Evolutionary conservation across 2,888 invertebrate species (phyloP), one percentile per base, ranked within the genome.

Genomic region (Malacosoma neustria): DNA sequence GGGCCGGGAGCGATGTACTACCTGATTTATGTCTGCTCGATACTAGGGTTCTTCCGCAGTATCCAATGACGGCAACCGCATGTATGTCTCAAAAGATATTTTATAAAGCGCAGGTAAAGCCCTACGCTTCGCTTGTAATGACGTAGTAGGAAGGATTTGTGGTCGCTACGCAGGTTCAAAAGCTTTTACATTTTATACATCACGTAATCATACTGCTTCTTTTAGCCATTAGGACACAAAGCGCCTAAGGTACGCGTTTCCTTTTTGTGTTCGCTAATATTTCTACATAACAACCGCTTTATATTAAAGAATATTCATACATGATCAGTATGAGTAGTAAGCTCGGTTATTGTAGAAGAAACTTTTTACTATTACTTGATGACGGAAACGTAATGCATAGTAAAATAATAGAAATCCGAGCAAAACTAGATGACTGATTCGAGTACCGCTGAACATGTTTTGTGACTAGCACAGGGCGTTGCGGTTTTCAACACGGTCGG

Each of bases 11-110:
- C 72, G 69, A 68, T 70, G 65, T 58, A 67, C 69, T 63, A 65
- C 61, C 69, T 80, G 79, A 81, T 81, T 81, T 82, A 81, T 76
- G 69, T 61, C 56, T 55, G 54, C 64, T 66, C 65, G 77, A 76
- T 74, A 76, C 63, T 63, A 62, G 64, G 76, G 75, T 72, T 70
- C 77, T 80, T 82, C 80, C 81, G 79, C 62, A 67, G 75, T 74
- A 69, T 73, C 70, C 65, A 67, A 61, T 79, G 71, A 70, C 72
- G 65, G 63, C 57, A 58, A 70, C 73, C 72, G 65, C 72, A 67
- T 60, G 54, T 62, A 65, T 63, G 59, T 63, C 32, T 32, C 52
- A 57, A 49, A 54, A 57, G 48, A 43, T 57, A 61, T 65, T 63
- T 64, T 61, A 56, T 60, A 61, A 62, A 61, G 62, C 59, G 52